Evolutionary conservation across 2,113 vertebrate species (phyloP).

Genomic region (Phaethon lepturus): DNA sequence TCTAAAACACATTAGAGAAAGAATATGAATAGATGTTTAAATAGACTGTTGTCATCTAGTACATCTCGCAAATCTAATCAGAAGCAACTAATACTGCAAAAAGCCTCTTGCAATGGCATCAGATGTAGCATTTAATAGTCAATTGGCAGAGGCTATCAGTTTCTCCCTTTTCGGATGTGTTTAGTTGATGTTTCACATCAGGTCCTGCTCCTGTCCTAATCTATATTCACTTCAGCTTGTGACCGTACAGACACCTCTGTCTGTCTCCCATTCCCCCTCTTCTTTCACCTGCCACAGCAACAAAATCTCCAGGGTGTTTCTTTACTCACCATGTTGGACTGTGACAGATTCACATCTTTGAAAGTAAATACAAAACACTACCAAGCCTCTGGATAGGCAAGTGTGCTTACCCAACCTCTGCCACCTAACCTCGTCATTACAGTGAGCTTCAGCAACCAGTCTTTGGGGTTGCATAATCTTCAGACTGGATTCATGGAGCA

Average conservation of each 20-base stretch:
- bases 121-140: neutral
- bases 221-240: neutral
- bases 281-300: neutral
- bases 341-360: neutral
- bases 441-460: neutral
- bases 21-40: constrained; percentile 29
- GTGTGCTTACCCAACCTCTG: neutral
- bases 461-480: neutral
- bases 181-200: neutral
- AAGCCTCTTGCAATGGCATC: neutral
- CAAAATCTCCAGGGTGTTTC: neutral
- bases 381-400: neutral
- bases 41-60: constrained; percentile 28
- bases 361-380: neutral
- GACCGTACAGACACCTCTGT: neutral
- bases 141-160: neutral
- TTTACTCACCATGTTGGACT: neutral
- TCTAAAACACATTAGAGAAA: neutral
- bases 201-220: neutral
- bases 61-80: constrained; percentile 43
- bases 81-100: constrained; percentile 19
- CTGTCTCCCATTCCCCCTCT: neutral
- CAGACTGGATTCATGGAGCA: neutral
- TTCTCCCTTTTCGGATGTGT: neutral
- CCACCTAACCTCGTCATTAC: neutral